Percentiles rank a stretch among this genome's conserved stretches.
Evolutionary conservation across 2,888 invertebrate genomes (phyloP).

Genomic region (Stramonita haemastoma): DNA sequence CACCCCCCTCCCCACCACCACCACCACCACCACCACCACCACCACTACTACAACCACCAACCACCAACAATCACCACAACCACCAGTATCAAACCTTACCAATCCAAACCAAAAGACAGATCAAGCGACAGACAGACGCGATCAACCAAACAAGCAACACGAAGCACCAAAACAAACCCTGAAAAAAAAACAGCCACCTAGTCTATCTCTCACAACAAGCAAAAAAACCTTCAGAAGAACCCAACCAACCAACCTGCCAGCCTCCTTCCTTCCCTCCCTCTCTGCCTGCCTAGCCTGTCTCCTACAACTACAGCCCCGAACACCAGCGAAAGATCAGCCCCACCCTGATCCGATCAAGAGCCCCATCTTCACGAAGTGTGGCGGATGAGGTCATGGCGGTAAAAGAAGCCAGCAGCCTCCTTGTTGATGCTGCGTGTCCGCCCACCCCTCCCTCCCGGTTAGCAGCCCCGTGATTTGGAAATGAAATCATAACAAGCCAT

Average conservation of each 20-base stretch:
- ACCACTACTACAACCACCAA: not conserved
- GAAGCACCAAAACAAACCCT: too few species aligned
- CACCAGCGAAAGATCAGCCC: too few species aligned
- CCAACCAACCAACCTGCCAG: too few species aligned
- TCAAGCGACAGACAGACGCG: too few species aligned
- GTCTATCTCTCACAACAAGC: not conserved
- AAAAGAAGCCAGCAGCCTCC: not conserved
- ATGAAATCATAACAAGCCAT: slow-evolving; percentile 42
- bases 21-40: not conserved
- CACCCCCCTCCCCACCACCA: not conserved
- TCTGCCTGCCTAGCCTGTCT: too few species aligned
- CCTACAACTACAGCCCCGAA: too few species aligned
- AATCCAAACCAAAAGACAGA: not conserved
- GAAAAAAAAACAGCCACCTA: too few species aligned
- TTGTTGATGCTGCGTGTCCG: slow-evolving; percentile 22
- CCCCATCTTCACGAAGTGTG: slow-evolving; percentile 9
- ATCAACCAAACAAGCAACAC: too few species aligned
- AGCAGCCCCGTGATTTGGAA: slow-evolving; percentile 22
- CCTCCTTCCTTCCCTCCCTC: too few species aligned
- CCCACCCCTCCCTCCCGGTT: not conserved
- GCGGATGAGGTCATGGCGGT: not conserved
- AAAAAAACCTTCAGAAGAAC: not conserved
- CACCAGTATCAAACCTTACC: not conserved
- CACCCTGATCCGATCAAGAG: not conserved
- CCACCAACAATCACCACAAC: not conserved